Conservation (phyloP, 2,888 invertebrate species). For the Hymenopus coronatus region DNA sequence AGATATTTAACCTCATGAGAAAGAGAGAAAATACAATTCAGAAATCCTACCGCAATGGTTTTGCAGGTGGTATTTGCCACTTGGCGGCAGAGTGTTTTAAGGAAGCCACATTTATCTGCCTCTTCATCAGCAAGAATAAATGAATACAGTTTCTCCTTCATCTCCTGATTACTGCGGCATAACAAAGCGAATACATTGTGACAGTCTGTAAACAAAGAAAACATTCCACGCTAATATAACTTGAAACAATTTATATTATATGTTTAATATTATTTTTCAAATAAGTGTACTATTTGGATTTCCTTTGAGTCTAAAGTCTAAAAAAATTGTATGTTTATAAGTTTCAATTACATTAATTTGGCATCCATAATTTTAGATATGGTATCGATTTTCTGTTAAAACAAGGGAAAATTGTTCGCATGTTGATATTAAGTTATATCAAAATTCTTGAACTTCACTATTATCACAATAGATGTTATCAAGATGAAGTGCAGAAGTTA, state of each 20-base stretch:
- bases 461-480: too few relatives aligned
- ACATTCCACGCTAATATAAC: neutral
- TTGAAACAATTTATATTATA: neutral
- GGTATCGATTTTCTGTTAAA: too few relatives aligned
- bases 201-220: conserved; percentile 60
- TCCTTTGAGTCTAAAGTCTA: too few relatives aligned
- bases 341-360: too few relatives aligned
- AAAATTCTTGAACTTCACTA: too few relatives aligned
- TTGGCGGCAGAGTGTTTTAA: conserved; percentile 80
- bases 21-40: neutral
- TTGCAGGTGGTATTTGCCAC: conserved; percentile 91
- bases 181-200: conserved; percentile 88
- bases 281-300: too few relatives aligned
- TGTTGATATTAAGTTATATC: too few relatives aligned
- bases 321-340: too few relatives aligned
- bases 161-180: conserved; percentile 79
- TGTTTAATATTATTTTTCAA: neutral
- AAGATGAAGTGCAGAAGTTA: too few relatives aligned
- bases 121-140: conserved; percentile 84
- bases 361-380: too few relatives aligned
- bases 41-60: conserved; percentile 72
- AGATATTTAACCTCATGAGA: too few relatives aligned
- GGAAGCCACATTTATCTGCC: conserved; percentile 75
- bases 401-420: too few relatives aligned
- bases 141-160: conserved; percentile 83